phyloP scores from a whole-genome alignment of 2,888 invertebrate genomes.

The Pomacea canaliculata region DNA sequence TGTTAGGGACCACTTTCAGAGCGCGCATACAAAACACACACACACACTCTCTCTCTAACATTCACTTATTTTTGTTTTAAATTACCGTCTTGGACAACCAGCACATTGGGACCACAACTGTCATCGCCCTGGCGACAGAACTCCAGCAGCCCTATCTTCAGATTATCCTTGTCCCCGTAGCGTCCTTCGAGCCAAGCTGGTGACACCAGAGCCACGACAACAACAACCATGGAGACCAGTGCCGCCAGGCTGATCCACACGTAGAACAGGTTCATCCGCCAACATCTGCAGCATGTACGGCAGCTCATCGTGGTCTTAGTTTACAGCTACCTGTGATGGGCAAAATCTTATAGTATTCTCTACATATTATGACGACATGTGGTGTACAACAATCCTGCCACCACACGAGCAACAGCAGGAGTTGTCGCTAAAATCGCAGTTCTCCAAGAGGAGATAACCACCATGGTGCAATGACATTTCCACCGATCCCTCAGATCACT shows the following conservation, averaged over 20 bases:
- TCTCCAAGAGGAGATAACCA: no score
- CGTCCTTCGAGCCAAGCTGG: constrained; percentile 14
- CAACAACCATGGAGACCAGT: constrained; percentile 7
- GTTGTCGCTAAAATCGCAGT: no score
- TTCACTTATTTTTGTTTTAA: background rate
- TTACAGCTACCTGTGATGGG: no score
- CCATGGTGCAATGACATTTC: no score
- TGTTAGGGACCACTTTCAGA: no score
- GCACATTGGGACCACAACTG: constrained; percentile 5
- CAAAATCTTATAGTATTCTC: no score
- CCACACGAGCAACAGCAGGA: no score
- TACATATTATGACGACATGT: no score
- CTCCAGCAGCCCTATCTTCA: constrained; percentile 14
- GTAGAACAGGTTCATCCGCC: background rate
- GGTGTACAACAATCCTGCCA: no score
- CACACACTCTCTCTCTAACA: background rate
- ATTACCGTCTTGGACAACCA: constrained; percentile 3
- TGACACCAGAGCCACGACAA: constrained; percentile 11
- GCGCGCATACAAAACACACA: background rate
- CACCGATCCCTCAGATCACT: no score
- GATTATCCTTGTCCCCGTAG: constrained; percentile 9
- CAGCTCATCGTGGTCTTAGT: no score
- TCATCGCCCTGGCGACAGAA: constrained; percentile 18
- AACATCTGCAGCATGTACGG: no score
- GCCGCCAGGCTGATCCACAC: constrained; percentile 14